These are phyloP conservation scores for Leptura quadrifasciata DNA, from an alignment of 2,888 invertebrate species.

Conservation along the genomic window DNA sequence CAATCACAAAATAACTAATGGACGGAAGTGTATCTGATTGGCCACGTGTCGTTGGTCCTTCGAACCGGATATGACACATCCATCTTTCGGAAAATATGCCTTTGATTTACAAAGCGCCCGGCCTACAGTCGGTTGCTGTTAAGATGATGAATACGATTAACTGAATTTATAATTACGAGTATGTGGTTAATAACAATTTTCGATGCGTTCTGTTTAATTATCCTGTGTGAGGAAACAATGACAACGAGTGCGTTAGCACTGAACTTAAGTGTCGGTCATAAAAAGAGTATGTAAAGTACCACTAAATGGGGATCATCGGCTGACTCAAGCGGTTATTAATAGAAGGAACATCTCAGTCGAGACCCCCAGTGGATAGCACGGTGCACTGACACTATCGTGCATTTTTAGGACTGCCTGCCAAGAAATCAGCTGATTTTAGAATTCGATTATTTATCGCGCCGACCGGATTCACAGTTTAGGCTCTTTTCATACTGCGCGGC, in stretches of 20 bases:
- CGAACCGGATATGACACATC: not conserved
- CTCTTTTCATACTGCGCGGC: conserved; percentile 18
- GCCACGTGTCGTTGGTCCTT: not conserved
- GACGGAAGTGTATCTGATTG: too few relatives aligned
- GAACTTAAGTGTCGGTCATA: conserved; percentile 39
- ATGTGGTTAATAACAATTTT: not conserved
- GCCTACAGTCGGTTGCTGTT: not conserved
- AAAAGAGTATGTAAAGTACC: conserved; percentile 43
- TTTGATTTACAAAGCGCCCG: not conserved
- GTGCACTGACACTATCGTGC: conserved; percentile 54
- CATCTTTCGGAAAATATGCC: not conserved
- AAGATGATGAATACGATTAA: not conserved
- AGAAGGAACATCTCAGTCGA: conserved; percentile 45
- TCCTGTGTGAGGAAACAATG: conserved; percentile 27
- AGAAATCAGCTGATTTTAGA: conserved; percentile 57
- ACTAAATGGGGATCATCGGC: conserved; percentile 46
- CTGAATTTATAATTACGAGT: not conserved
- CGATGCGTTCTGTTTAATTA: not conserved
- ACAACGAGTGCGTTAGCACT: conserved; percentile 36
- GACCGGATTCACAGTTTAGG: conserved; percentile 3
- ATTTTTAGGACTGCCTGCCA: conserved; percentile 52
- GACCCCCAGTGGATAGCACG: conserved; percentile 55
- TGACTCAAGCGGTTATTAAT: conserved; percentile 49
- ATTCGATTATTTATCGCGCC: conserved; percentile 46
- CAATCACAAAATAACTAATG: too few relatives aligned